These are phyloP conservation scores for Batillaria attramentaria DNA, from an alignment of 1,140 invertebrate genomes.

Conservation along the genomic window DNA sequence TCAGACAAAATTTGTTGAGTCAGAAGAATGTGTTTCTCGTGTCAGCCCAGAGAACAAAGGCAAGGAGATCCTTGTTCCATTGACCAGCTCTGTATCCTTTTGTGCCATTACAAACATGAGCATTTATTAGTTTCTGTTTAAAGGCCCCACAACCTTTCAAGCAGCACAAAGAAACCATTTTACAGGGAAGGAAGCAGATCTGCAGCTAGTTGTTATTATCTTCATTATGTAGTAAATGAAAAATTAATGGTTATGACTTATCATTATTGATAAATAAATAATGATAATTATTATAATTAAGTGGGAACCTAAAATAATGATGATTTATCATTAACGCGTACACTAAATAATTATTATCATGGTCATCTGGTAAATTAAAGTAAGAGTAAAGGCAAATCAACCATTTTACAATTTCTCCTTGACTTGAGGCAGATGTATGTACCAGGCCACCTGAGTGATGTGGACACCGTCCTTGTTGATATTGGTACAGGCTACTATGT, in stretches of 20 bases:
- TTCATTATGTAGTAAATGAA: too few species aligned
- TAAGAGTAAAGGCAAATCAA: background rate
- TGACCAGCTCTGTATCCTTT: slow-evolving; percentile 87
- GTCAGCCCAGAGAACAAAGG: slow-evolving; percentile 73
- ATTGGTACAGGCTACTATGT: slow-evolving; percentile 96
- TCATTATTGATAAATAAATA: too few species aligned
- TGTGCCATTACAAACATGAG: background rate
- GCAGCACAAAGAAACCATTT: background rate
- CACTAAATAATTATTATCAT: background rate
- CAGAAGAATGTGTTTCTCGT: slow-evolving; percentile 84
- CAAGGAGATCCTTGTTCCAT: slow-evolving; percentile 89
- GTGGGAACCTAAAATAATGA: too few species aligned
- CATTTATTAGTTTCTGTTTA: background rate
- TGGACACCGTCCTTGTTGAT: slow-evolving; percentile 89
- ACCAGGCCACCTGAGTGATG: slow-evolving; percentile 86
- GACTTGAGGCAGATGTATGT: slow-evolving; percentile 85
- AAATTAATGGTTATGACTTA: too few species aligned
- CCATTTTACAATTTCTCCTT: slow-evolving; percentile 43
- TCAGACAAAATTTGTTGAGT: slow-evolving; percentile 90
- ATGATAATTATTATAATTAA: too few species aligned
- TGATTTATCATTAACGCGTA: too few species aligned
- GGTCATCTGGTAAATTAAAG: background rate
- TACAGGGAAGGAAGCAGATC: background rate
- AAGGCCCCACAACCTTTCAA: background rate
- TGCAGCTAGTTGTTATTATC: background rate